Evolutionary conservation across 2,113 vertebrate genomes (phyloP).

Genomic region (Lichenostomus cassidix): DNA sequence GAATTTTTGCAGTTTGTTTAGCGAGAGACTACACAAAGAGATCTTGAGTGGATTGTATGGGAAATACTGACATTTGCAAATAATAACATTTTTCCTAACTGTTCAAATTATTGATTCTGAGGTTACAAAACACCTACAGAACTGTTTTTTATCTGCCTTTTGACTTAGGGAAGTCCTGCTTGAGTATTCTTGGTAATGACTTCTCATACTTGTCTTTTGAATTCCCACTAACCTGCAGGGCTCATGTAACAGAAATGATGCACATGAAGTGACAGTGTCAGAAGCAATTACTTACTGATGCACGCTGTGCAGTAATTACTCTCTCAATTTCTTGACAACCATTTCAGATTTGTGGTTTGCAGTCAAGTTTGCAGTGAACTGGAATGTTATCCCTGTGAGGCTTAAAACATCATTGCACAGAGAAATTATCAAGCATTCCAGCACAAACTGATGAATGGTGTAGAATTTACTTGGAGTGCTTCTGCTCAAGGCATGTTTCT

Average conservation of each 20-base stretch:
- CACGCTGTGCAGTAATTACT: background rate
- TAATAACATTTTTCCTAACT: background rate
- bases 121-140: background rate
- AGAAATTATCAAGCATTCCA: background rate
- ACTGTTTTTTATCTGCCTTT: background rate
- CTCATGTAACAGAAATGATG: constrained; percentile 5
- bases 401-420: background rate
- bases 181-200: background rate
- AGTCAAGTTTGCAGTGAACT: background rate
- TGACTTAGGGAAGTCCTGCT: background rate
- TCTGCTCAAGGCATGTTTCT: background rate
- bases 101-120: background rate
- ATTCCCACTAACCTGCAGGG: background rate
- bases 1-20: background rate
- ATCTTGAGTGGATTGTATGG: background rate
- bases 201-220: background rate
- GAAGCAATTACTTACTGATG: constrained; percentile 20
- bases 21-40: background rate
- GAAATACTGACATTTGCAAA: background rate
- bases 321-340: constrained; percentile 3
- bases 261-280: constrained; percentile 24
- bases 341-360: constrained; percentile 2
- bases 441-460: background rate
- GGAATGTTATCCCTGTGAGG: background rate
- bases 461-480: background rate